phyloP scores from a whole-genome alignment of 2,888 invertebrate genomes.

The Torymus aiolomorphi region DNA sequence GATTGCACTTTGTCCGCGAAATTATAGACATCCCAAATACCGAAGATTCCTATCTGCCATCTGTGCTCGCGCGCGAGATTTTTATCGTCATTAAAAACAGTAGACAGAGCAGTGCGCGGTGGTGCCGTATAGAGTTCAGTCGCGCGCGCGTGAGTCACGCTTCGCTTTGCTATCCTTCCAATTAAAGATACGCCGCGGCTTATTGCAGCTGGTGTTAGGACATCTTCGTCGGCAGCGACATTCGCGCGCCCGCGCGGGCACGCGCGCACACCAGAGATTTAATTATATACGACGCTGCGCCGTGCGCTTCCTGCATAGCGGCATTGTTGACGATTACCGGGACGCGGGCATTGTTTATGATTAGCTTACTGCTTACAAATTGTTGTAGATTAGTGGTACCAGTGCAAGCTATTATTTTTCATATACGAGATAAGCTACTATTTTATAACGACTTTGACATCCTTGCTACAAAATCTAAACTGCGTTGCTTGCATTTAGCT shows the following conservation, averaged over 20 bases:
- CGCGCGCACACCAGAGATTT: too few relatives aligned
- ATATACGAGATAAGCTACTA: too few relatives aligned
- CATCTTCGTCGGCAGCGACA: constrained; percentile 52
- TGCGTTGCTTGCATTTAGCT: too few relatives aligned
- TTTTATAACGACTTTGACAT: too few relatives aligned
- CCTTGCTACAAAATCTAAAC: too few relatives aligned
- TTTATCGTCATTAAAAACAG: constrained; percentile 55
- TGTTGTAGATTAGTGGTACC: too few relatives aligned
- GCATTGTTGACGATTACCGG: constrained; percentile 3
- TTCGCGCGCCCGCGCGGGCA: background rate
- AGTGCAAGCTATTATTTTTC: too few relatives aligned
- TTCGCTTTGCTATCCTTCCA: constrained; percentile 61
- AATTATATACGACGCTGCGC: constrained; percentile 34
- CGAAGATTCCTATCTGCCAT: constrained; percentile 49
- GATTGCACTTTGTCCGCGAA: constrained; percentile 48
- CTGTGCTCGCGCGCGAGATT: constrained; percentile 42
- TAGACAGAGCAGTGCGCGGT: constrained; percentile 29
- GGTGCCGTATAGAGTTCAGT: constrained; percentile 38
- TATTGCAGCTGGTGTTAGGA: constrained; percentile 51
- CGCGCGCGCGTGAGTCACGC: constrained; percentile 53
- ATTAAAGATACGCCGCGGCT: constrained; percentile 61
- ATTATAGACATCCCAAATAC: constrained; percentile 48
- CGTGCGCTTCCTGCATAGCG: constrained; percentile 25
- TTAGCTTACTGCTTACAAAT: constrained; percentile 25
- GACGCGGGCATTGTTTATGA: constrained; percentile 5